Percentiles rank a stretch among this genome's conserved stretches.
Conservation (phyloP, 2,888 invertebrate species). For the Aspidiotus destructor region DNA sequence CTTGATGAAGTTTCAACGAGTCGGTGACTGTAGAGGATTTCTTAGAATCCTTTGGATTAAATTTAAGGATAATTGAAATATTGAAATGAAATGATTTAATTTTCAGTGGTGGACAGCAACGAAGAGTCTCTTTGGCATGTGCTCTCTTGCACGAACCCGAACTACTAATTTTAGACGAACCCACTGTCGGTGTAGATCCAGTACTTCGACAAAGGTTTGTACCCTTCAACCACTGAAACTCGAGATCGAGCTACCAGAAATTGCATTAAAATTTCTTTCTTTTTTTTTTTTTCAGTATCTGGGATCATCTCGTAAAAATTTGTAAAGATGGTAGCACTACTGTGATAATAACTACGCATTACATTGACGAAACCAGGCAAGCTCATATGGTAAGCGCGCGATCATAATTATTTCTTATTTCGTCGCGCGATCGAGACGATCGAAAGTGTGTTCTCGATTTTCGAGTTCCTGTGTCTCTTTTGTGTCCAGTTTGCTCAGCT, state of each 20-base stretch:
- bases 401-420: neutral
- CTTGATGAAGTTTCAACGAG: too few relatives aligned
- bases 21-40: too few relatives aligned
- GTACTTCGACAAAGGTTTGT: constrained; percentile 62
- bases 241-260: neutral
- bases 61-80: too few relatives aligned
- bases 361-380: constrained; percentile 77
- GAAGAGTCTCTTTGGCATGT: constrained; percentile 79
- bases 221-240: neutral
- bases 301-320: constrained; percentile 73
- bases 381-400: constrained; percentile 59
- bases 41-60: too few relatives aligned
- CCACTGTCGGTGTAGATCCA: constrained; percentile 88
- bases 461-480: too few relatives aligned
- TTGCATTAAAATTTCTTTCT: neutral
- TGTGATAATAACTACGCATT: constrained; percentile 78
- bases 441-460: neutral
- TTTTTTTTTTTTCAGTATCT: constrained; percentile 52
- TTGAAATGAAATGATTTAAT: constrained; percentile 33
- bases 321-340: constrained; percentile 65
- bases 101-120: constrained; percentile 77
- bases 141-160: constrained; percentile 83
- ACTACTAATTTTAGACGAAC: constrained; percentile 81
- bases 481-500: too few relatives aligned
- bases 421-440: neutral